Evolutionary conservation across 2,888 invertebrate species (phyloP).

Genomic region (Parnassius orleans): DNA sequence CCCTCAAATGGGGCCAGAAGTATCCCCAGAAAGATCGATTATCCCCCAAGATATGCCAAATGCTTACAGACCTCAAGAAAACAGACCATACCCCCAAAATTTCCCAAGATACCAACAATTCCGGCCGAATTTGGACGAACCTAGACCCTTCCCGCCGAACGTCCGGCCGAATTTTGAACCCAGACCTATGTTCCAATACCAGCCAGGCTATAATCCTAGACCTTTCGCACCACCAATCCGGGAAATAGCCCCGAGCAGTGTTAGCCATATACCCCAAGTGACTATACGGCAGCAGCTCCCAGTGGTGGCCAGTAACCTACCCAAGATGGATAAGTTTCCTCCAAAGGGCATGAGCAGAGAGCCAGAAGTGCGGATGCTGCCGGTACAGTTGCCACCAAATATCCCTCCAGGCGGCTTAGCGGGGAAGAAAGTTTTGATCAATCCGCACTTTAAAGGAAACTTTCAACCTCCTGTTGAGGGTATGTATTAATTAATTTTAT

Average conservation of each 20-base stretch:
- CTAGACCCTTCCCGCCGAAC: constrained; percentile 34
- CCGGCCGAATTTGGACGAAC: constrained; percentile 42
- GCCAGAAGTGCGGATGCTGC: constrained; percentile 68
- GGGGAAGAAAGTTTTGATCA: constrained; percentile 84
- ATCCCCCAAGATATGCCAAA: constrained; percentile 37
- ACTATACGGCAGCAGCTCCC: constrained; percentile 54
- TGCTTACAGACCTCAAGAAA: constrained; percentile 38
- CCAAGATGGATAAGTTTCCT: constrained; percentile 19
- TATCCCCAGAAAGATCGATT: constrained; percentile 47
- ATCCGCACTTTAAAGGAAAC: constrained; percentile 84
- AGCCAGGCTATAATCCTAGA: constrained; percentile 37
- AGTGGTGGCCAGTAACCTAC: constrained; percentile 20
- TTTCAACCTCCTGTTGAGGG: constrained; percentile 79
- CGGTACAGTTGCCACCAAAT: constrained; percentile 56
- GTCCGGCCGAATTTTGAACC: constrained; percentile 47
- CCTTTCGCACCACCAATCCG: constrained; percentile 43
- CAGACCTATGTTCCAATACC: constrained; percentile 48
- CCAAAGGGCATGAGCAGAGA: constrained; percentile 41
- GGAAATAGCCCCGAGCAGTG: constrained; percentile 49
- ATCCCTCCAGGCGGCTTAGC: constrained; percentile 60
- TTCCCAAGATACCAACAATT: constrained; percentile 40
- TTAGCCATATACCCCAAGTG: constrained; percentile 57
- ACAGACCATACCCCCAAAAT: constrained; percentile 36
- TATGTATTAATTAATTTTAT: constrained; percentile 41
- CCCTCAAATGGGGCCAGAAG: constrained; percentile 38